phyloP scores from a whole-genome alignment of 2,113 vertebrate species.

The Vidua macroura region DNA sequence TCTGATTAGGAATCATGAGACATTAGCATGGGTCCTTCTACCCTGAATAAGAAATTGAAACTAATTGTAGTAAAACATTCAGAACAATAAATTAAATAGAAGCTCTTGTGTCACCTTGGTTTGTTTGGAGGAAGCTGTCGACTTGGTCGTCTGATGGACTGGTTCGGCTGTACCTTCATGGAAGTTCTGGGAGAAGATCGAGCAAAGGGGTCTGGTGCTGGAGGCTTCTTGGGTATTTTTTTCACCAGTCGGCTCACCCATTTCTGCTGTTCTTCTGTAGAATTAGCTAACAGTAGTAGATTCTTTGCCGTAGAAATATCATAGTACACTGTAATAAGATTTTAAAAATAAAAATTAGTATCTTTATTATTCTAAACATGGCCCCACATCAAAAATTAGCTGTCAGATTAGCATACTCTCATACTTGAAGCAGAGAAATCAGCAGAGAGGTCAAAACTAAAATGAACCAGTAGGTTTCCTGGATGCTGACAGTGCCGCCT shows the following conservation, averaged over 20 bases:
- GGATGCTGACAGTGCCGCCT: neutral
- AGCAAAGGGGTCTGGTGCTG: conserved; percentile 87
- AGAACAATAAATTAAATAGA: neutral
- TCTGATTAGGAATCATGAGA: neutral
- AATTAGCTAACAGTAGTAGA: conserved; percentile 89
- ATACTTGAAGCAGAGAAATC: neutral
- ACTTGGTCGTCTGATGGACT: conserved; percentile 92
- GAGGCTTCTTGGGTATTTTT: conserved; percentile 98
- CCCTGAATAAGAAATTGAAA: neutral
- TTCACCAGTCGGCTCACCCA: conserved; percentile 97
- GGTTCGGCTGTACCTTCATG: conserved; percentile 93
- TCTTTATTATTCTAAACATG: neutral
- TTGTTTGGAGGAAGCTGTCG: conserved; percentile 93
- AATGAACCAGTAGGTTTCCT: neutral
- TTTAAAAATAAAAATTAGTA: neutral
- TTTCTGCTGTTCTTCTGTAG: conserved; percentile 97
- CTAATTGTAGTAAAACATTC: neutral
- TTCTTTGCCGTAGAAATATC: conserved; percentile 98
- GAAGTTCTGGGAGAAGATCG: conserved; percentile 94
- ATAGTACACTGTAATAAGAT: conserved; percentile 85
- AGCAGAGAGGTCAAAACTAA: neutral
- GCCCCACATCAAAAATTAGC: neutral
- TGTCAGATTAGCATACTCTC: neutral
- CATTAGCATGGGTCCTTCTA: neutral
- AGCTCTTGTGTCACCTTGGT: conserved; percentile 84